Evolutionary conservation across 2,888 invertebrate genomes (phyloP), one percentile per base, ranked within the genome.

Genomic region (Melieria crassipennis): DNA sequence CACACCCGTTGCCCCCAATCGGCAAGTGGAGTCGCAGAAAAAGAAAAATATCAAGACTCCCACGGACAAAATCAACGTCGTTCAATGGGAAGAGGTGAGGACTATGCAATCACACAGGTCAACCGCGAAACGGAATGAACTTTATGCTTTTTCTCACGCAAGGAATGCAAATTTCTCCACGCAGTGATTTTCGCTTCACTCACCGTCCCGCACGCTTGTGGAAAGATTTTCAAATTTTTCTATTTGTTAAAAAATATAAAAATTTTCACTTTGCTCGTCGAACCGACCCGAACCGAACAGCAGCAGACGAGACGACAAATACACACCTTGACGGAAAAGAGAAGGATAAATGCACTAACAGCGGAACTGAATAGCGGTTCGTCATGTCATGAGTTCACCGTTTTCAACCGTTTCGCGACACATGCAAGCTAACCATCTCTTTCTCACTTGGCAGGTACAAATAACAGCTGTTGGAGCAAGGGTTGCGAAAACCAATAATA

Each of bases 211-310:
- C 16, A 55, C 62, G 47, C 63, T 63, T 69, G 46, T 56, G 46
- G 47, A 56, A 69, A 69, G 56, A 47, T 48, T 62, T 47, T 69
- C 48, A 55, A 69, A 69, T 63, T 57, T 69, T 63, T 60, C 58
- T 69, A 67, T 46, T 64, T 67, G 56, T 66, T 74, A 74, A 74
- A 74, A 74, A 74, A 74, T 70, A 65, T 64, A 60, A 74, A 70
- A 72, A 72, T 72, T 72, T 71, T 70, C 72, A 74, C 74, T 72
- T 71, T 70, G 72, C 67, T 72, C 56, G 69, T 71, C 71, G 48
- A 66, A 56, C 58, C 46, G 61, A 69, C 70, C 65, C 68, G 65
- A 71, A 66, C 65, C 70, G 70, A 72, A 55, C 72, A 71, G 57
- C 61, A 71, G 64, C 69, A 71, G 61, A 73, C 58, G 71, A 74